Evolutionary conservation across 2,113 vertebrate species (phyloP), one percentile per base, ranked within the genome.

Genomic region (Hirundichthys speculiger): DNA sequence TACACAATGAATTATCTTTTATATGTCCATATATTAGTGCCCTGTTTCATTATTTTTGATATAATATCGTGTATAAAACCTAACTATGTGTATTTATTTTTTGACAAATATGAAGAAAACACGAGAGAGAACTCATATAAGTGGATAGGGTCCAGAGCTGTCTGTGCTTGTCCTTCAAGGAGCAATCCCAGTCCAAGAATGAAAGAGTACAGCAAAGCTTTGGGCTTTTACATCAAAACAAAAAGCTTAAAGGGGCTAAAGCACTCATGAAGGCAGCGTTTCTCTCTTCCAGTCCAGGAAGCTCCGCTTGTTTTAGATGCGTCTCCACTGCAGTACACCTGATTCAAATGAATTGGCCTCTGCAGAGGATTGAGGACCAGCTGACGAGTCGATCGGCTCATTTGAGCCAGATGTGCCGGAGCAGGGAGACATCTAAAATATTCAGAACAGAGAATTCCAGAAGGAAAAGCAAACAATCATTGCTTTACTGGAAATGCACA

Each of bases 331-430:
- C 12, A 5, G 16, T 16, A 59, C 43, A 47, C 25, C 25, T 60
- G 57, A 47, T 47, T 60, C 13, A 46, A 34, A 60, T 47, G 18
- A 60, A 60, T 9, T 14, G 15, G 27, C 30, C 34, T 54, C 18
- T 21, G 52, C 30, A 54, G n/a, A 54, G 51, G 13, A 7, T 54
- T 12, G 19, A 2, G 27, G 14, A n/a, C n/a, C n/a, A n/a, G n/a
- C n/a, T n/a, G n/a, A n/a, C 10, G 1, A 39, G 55, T 16, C 18
- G 21, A 43, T 6, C 1, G 21, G 15, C 18, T 43, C 11, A 43
- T 43, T 15, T 43, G 16, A 58, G 27, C 41, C 41, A 25, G 24
- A 58, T 27, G 55, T 13, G 53, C 16, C 8, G 50, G 10, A 18
- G 51, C 27, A 7, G 9, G 15, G 24, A 55, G n/a, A 27, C 49